phyloP scores from a whole-genome alignment of 1,140 invertebrate species.

The Gonatopus flavifemur region DNA sequence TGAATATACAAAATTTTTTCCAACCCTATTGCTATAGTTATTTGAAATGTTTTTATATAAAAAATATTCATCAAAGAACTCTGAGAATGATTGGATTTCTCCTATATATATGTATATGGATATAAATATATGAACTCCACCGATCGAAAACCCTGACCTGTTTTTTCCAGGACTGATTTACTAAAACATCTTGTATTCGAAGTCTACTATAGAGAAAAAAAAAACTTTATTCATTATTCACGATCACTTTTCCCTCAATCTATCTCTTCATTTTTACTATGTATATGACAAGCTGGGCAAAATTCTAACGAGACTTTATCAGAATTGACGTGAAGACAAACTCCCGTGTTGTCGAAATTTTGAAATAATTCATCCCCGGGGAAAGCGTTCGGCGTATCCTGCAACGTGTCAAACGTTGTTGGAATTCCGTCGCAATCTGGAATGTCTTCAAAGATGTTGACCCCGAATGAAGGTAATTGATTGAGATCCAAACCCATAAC shows the following conservation, averaged over 20 bases:
- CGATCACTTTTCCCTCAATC: slow-evolving; percentile 18
- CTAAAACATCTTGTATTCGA: background rate
- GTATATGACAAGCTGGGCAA: slow-evolving; percentile 54
- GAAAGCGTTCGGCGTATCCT: slow-evolving; percentile 18
- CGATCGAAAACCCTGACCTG: background rate
- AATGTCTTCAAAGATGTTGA: slow-evolving; percentile 27
- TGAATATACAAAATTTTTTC: too few relatives aligned
- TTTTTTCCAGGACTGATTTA: background rate
- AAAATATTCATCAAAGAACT: too few relatives aligned
- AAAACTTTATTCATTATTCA: too few relatives aligned
- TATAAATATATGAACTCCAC: background rate
- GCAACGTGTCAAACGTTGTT: slow-evolving; percentile 21
- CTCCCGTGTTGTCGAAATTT: slow-evolving; percentile 21
- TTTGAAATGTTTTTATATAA: too few relatives aligned
- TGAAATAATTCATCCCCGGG: slow-evolving; percentile 20
- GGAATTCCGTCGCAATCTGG: slow-evolving; percentile 18
- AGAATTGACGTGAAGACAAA: slow-evolving; percentile 61
- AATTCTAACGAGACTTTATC: slow-evolving; percentile 60
- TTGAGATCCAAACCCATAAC: slow-evolving; percentile 25
- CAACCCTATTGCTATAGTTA: too few relatives aligned
- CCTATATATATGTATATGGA: background rate
- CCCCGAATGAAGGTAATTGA: slow-evolving; percentile 26
- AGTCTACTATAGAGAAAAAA: background rate
- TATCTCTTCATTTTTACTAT: slow-evolving; percentile 30
- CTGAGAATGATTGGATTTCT: background rate